phyloP scores from a whole-genome alignment of 2,113 vertebrate species.

The Lophius piscatorius region DNA sequence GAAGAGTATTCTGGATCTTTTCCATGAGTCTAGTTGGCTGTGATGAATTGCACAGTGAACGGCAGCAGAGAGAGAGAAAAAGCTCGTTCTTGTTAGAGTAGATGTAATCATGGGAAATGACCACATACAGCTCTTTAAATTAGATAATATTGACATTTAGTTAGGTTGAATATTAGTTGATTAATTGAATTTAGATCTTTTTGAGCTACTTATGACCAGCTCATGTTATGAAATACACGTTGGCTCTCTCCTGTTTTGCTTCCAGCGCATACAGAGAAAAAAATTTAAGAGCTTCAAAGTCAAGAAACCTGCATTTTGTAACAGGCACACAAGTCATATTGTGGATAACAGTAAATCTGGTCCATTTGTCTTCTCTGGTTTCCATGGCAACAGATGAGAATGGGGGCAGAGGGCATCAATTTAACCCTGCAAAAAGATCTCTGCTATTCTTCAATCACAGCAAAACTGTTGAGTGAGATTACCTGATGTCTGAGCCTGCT shows the following conservation, averaged over 20 bases:
- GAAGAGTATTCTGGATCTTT: constrained; percentile 39
- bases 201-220: not conserved
- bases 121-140: constrained; percentile 46
- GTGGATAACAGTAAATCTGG: constrained; percentile 36
- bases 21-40: constrained; percentile 42
- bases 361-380: constrained; percentile 59
- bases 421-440: constrained; percentile 59
- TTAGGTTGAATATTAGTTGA: constrained; percentile 8
- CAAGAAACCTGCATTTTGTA: constrained; percentile 27
- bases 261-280: not conserved
- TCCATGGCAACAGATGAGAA: constrained; percentile 67
- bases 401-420: constrained; percentile 43
- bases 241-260: not conserved
- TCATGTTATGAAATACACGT: not conserved
- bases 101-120: constrained; percentile 54
- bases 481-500: constrained; percentile 34
- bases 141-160: constrained; percentile 22
- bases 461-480: constrained; percentile 48
- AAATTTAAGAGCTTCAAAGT: too few relatives aligned
- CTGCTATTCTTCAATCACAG: constrained; percentile 39
- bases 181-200: constrained; percentile 1
- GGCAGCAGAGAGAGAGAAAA: constrained; percentile 16
- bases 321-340: constrained; percentile 24
- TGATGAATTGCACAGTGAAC: constrained; percentile 53
- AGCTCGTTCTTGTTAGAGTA: constrained; percentile 41